Evolutionary conservation across 1,140 invertebrate genomes (phyloP), one percentile per base, ranked within the genome.

Genomic region (Grapholita molesta): DNA sequence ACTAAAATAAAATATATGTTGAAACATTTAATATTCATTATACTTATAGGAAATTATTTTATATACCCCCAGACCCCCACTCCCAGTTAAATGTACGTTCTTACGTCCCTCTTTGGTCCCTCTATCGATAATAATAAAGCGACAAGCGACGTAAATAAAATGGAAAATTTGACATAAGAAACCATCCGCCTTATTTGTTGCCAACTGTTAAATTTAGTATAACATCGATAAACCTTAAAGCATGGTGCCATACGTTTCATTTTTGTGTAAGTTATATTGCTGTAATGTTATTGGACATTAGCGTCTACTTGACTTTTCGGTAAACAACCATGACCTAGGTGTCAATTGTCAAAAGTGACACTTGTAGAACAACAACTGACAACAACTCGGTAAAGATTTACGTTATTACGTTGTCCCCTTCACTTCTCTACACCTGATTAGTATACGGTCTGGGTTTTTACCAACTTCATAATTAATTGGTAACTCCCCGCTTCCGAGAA

Each of bases 281-380:
- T 12, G 55, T 30, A 32, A n/a, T 7, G n/a, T 61, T 30, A 61
- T 28, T 30, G n/a, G 55, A 0, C 32, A 32, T 61, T 30, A 28
- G 55, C 55, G 12, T 32, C 55, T 61, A 61, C 55, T 61, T 15
- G 24, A 61, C 12, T 30, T 28, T 61, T 28, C 15, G 12, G 28
- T 61, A 28, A 61, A 28, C 23, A 61, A 15, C 42, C n/a, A n/a
- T n/a, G n/a, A n/a, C n/a, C n/a, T n/a, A n/a, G 12, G 21, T 5
- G 53, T n/a, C 5, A 61, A 32, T 30, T 61, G 55, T 61, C 55
- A 61, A 57, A 42, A 57, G 25, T 61, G 55, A 61, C 55, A 57
- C 28, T 57, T 30, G 55, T 57, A 28, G 53, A 28, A 7, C 25
- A 61, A 61, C 24, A 30, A 61, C n/a, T 30, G 15, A 7, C 25